Evolutionary conservation across 1,140 invertebrate species (phyloP).

Genomic region (Magallana ariakensis): DNA sequence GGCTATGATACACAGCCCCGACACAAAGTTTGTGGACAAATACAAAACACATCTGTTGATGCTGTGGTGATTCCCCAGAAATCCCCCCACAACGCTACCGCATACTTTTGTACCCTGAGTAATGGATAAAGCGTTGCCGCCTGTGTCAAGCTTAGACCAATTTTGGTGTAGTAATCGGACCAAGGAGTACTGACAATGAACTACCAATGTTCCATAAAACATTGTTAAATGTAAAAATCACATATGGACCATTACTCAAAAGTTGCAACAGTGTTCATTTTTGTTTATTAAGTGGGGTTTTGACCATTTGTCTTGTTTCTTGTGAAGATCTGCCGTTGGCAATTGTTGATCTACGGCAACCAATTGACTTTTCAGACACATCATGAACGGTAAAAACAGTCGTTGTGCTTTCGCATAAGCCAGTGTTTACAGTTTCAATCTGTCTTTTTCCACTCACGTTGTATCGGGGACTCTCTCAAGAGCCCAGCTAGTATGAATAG

Average conservation of each 20-base stretch:
- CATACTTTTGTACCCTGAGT: slow-evolving; percentile 63
- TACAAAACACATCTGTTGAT: slow-evolving; percentile 65
- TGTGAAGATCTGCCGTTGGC: not conserved
- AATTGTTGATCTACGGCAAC: not conserved
- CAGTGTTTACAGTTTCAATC: not conserved
- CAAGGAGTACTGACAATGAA: slow-evolving; percentile 63
- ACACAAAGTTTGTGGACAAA: slow-evolving; percentile 62
- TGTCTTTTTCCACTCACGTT: slow-evolving; percentile 6
- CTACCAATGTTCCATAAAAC: slow-evolving; percentile 73
- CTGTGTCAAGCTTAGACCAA: slow-evolving; percentile 60
- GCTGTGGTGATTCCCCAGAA: slow-evolving; percentile 66
- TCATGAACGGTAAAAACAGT: not conserved
- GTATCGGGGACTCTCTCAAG: slow-evolving; percentile 45
- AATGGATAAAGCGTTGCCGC: slow-evolving; percentile 62
- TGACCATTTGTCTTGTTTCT: not conserved
- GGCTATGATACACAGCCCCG: slow-evolving; percentile 57
- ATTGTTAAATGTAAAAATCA: slow-evolving; percentile 71
- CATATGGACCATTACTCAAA: slow-evolving; percentile 62
- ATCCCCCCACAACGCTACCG: slow-evolving; percentile 70
- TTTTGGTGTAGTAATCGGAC: slow-evolving; percentile 63
- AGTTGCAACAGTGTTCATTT: not conserved
- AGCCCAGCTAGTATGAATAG: slow-evolving; percentile 66
- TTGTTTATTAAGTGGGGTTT: not conserved
- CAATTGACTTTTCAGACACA: not conserved
- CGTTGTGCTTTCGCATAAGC: not conserved